Conservation (phyloP, 2,797 vertebrate genomes). For the Prionace glauca region DNA sequence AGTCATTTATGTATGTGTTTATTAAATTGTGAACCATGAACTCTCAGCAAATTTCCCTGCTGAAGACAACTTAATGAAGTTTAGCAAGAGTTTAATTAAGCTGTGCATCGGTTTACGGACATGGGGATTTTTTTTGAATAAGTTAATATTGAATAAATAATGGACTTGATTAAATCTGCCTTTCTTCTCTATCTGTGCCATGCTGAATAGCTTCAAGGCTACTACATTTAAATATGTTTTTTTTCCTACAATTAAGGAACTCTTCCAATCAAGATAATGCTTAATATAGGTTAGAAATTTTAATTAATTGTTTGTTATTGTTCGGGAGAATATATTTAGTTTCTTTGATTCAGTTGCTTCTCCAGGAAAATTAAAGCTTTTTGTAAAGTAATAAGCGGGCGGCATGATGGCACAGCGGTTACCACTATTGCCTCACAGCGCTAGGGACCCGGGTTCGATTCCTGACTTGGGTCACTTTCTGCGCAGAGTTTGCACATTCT, state of each 20-base stretch:
- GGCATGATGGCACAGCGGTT: too few relatives aligned
- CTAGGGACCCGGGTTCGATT: too few relatives aligned
- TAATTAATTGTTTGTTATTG: background rate
- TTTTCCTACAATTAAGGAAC: too few relatives aligned
- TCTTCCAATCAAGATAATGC: background rate
- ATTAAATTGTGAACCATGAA: constrained; percentile 25
- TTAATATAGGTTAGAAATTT: background rate
- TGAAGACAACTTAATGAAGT: constrained; percentile 13
- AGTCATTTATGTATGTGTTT: constrained; percentile 16
- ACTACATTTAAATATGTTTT: background rate
- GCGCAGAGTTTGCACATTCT: too few relatives aligned
- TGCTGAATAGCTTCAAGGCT: background rate
- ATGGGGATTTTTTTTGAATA: background rate
- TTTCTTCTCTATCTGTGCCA: background rate
- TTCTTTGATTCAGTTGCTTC: background rate
- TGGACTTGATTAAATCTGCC: constrained; percentile 21
- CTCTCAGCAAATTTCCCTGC: constrained; percentile 5
- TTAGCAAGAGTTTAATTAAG: constrained; percentile 32
- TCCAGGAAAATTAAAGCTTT: background rate
- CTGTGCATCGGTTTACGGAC: background rate
- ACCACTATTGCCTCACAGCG: too few relatives aligned
- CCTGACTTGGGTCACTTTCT: too few relatives aligned
- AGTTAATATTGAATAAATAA: constrained; percentile 21
- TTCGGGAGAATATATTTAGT: background rate
- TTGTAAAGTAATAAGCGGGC: too few relatives aligned